A percentile compares a stretch with the other conserved stretches of the same genome.
phyloP scores from a whole-genome alignment of 2,888 invertebrate genomes.

The Antitype chi region DNA sequence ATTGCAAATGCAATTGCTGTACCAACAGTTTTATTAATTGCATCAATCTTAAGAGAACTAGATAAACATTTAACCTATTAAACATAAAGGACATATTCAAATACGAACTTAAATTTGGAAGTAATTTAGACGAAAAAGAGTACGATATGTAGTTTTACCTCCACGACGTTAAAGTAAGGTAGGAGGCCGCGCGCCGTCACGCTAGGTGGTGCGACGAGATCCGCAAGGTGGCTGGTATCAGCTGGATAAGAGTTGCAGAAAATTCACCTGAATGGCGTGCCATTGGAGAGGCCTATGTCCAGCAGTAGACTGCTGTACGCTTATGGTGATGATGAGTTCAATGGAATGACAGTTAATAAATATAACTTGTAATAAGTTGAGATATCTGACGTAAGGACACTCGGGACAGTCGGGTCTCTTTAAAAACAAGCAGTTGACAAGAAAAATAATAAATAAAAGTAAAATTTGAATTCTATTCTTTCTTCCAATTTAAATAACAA shows the following conservation, averaged over 20 bases:
- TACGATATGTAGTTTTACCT: not conserved
- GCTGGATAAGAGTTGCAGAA: too few relatives aligned
- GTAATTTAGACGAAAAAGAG: not conserved
- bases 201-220: too few relatives aligned
- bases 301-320: too few relatives aligned
- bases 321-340: too few relatives aligned
- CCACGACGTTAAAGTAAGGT: not conserved
- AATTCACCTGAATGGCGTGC: too few relatives aligned
- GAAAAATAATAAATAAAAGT: not conserved
- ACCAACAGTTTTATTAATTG: not conserved
- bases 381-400: too few relatives aligned
- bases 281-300: too few relatives aligned
- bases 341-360: not conserved
- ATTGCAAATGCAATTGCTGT: not conserved
- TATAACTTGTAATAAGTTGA: not conserved
- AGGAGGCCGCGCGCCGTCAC: too few relatives aligned
- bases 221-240: too few relatives aligned
- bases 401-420: too few relatives aligned
- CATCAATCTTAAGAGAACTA: not conserved
- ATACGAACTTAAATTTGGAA: not conserved
- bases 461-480: not conserved
- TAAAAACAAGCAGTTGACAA: not conserved
- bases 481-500: constrained; percentile 41
- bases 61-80: not conserved
- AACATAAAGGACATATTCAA: not conserved